Base-by-base conservation (phyloP, 2,888 invertebrate species). In the Spilosoma lubricipeda region DNA sequence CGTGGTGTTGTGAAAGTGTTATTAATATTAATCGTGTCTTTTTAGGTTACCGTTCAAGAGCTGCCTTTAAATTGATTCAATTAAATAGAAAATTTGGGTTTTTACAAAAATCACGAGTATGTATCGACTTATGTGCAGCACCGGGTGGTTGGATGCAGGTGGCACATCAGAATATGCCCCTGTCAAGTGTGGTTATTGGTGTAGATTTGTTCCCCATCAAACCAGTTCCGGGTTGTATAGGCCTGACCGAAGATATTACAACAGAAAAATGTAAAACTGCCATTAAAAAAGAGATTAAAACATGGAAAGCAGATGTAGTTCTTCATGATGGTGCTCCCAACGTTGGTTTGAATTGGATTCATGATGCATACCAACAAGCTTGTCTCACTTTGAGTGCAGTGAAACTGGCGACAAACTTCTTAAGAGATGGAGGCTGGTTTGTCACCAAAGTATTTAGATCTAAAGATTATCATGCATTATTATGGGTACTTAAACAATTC, bases 101-200 rank as follows among this genome's bases (percentile, higher is more conserved):
- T 93, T 96, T 99, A 11, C 99, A 99, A 96, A 98, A 98, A 89
- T 98, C 99, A 0, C 97, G 98, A 96, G 99, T 99, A 96, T 98
- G 99, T 85, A 97, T 99, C 88, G 99, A 99, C 96, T 96, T 99
- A 79, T 99, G 99, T 95, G 99, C 99, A 23, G 99, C 99, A 1
- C 99, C 99, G 0, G 99, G 99, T 89, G 99, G 99, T 85, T 99
- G 99, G 99, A 98, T 99, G 98, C 99, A 99, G 94, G 99, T 99
- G 72, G 99, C 99, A 69, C 98, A 98, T 87, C 98, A 99, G 92
- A 98, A 99, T 91, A 99, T 99, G 99, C 99, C 99, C 0, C 97
- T 99, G 0, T 99, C 99, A 9, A 99, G 99, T 89, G 96, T 99
- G 73, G 98, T 99, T 23, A 96, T 99, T 70, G 99, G 99, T 73